Evolutionary conservation across 2,888 invertebrate species (phyloP), one percentile per base, ranked within the genome.

Genomic region (Tetragonisca angustula): DNA sequence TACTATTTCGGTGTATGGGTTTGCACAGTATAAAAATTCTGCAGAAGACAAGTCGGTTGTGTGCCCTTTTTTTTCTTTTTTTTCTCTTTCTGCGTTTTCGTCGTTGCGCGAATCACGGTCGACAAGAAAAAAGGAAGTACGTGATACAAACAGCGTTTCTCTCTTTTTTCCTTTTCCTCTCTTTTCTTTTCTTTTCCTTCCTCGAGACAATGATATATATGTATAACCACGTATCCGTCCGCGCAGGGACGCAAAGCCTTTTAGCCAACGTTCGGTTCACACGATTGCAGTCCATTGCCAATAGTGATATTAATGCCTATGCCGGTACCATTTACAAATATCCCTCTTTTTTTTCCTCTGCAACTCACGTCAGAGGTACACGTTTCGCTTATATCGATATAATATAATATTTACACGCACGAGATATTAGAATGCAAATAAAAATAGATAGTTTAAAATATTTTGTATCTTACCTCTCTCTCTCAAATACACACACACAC

Each of bases 401-500:
- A 61, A 52, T 43, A 79, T 79, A 79, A 84, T 87, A 88, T 85
- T 76, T 85, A 88, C 84, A 89, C 86, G 88, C 83, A 88, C 79
- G 78, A 88, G 86, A 87, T 87, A 91, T 74, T 90, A 92, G 91
- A 91, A 90, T 91, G 90, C 90, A 92, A 93, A 93, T 90, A 91
- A 93, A 93, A 92, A 92, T 93, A 92, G 91, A 91, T 91, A 90
- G 90, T 92, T 92, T 88, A 92, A 93, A 92, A 93, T 93, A 92
- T 92, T 90, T 61, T 89, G 32, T 36, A 21, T 32, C 36, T 6
- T 64, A 21, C 24, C 64, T 36, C 21, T n/a, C 15, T 59, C 24
- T n/a, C 13, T 59, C 5, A 24, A 11, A 24, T 9, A 43, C 43
- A 43, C 9, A 43, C 43, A 43, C 43, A 43, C 43, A 43, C 43